These are phyloP conservation scores for Matsumyia berberina DNA, from an alignment of 2,888 invertebrate genomes.

Conservation along the genomic window DNA sequence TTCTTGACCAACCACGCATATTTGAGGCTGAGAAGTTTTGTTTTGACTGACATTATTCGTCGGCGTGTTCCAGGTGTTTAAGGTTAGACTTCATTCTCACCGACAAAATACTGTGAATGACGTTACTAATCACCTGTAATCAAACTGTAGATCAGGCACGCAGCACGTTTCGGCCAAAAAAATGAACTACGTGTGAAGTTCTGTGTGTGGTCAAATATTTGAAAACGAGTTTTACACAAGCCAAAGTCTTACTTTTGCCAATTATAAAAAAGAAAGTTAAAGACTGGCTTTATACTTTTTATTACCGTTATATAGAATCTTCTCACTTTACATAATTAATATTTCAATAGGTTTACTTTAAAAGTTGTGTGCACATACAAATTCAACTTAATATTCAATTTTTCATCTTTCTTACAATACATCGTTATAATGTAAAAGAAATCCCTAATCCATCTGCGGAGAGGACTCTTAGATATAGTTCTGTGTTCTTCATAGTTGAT, in stretches of 20 bases:
- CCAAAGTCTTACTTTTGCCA: not conserved
- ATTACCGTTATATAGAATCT: slow-evolving; percentile 71
- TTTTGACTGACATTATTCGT: too few species aligned
- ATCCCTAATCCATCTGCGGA: slow-evolving; percentile 21
- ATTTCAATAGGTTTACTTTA: slow-evolving; percentile 70
- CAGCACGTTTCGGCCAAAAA: too few species aligned
- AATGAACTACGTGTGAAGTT: too few species aligned
- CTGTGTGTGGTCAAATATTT: too few species aligned
- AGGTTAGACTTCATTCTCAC: too few species aligned
- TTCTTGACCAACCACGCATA: too few species aligned
- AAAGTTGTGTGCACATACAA: slow-evolving; percentile 74
- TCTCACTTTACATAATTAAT: slow-evolving; percentile 70
- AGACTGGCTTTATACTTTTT: slow-evolving; percentile 49
- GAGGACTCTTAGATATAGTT: slow-evolving; percentile 42
- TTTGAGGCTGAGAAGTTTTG: too few species aligned
- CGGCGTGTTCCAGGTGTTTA: too few species aligned
- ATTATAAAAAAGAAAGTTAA: not conserved
- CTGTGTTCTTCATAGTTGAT: slow-evolving; percentile 41
- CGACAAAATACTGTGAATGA: too few species aligned
- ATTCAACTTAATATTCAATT: slow-evolving; percentile 65
- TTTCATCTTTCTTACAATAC: slow-evolving; percentile 67
- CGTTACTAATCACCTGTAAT: too few species aligned
- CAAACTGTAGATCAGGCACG: too few species aligned
- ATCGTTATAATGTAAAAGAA: slow-evolving; percentile 44
- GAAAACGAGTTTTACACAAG: not conserved